Evolutionary conservation across 2,888 invertebrate species (phyloP).

Genomic region (Strigamia transsilvanica): DNA sequence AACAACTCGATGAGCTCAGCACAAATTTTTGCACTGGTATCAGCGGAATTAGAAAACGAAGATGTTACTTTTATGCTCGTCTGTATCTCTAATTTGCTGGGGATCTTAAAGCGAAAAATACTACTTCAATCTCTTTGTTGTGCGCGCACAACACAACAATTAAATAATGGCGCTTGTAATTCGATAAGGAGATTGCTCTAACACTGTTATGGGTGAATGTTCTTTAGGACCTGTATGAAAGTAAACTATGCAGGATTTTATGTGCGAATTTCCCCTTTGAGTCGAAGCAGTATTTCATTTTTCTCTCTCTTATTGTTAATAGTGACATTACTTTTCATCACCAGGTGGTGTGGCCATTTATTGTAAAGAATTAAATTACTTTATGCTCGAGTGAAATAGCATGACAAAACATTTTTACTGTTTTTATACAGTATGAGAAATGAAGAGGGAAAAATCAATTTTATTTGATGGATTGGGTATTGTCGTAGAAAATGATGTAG

Average conservation of each 20-base stretch:
- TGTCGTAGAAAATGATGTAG: not conserved
- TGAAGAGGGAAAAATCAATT: no score
- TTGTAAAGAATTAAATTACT: no score
- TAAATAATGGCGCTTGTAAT: not conserved
- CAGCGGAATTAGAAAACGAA: slow-evolving; percentile 8
- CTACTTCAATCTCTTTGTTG: not conserved
- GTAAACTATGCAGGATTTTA: no score
- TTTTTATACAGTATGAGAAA: no score
- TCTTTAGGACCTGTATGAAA: not conserved
- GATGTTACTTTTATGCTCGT: slow-evolving; percentile 2
- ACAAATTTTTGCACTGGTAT: slow-evolving; percentile 2
- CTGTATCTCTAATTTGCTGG: not conserved
- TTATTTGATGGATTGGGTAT: not conserved
- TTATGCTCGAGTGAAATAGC: no score
- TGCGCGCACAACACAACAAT: not conserved
- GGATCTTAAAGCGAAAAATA: not conserved
- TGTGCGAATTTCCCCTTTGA: no score
- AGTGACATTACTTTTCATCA: no score
- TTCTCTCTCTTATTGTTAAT: no score
- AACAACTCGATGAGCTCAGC: slow-evolving; percentile 8
- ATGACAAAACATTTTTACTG: no score
- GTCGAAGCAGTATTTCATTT: no score
- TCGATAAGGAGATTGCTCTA: slow-evolving; percentile 8
- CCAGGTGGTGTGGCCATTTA: no score
- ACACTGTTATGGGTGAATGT: not conserved